These are phyloP conservation scores for Hafferia zeledoni DNA, from an alignment of 2,797 vertebrate genomes.

Conservation along the genomic window DNA sequence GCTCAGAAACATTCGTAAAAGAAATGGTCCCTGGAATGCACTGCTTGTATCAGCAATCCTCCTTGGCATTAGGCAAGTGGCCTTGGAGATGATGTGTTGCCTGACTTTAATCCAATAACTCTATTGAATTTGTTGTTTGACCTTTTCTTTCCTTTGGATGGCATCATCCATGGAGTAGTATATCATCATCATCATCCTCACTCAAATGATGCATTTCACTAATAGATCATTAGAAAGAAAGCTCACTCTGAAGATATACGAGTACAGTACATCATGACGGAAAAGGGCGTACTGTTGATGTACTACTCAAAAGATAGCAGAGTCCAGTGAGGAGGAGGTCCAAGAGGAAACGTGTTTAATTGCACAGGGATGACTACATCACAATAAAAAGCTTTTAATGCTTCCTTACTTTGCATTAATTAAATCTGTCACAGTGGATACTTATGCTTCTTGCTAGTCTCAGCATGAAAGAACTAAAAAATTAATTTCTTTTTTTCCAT, in stretches of 20 bases:
- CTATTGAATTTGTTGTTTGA: slow-evolving; percentile 73
- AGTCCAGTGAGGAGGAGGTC: not conserved
- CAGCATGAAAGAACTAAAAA: not conserved
- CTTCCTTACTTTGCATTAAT: slow-evolving; percentile 4
- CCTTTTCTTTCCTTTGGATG: slow-evolving; percentile 69
- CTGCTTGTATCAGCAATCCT: slow-evolving; percentile 52
- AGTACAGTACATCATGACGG: slow-evolving; percentile 23
- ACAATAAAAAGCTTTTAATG: slow-evolving; percentile 1
- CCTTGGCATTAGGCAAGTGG: not conserved
- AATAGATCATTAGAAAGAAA: slow-evolving; percentile 73
- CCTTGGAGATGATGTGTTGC: slow-evolving; percentile 63
- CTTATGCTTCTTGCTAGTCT: not conserved
- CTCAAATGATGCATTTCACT: slow-evolving; percentile 66
- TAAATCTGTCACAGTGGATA: not conserved
- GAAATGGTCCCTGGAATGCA: not conserved
- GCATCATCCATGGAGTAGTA: slow-evolving; percentile 57
- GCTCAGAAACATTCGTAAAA: not conserved
- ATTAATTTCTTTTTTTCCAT: not conserved
- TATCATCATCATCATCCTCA: slow-evolving; percentile 74
- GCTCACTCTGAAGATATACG: slow-evolving; percentile 34
- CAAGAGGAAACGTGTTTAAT: not conserved
- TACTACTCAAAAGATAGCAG: not conserved
- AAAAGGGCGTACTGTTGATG: not conserved
- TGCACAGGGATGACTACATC: slow-evolving; percentile 1
- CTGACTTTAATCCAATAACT: slow-evolving; percentile 71